Evolutionary conservation across 2,797 vertebrate species (phyloP), one percentile per base, ranked within the genome.

Genomic region (Sylvilagus floridanus): DNA sequence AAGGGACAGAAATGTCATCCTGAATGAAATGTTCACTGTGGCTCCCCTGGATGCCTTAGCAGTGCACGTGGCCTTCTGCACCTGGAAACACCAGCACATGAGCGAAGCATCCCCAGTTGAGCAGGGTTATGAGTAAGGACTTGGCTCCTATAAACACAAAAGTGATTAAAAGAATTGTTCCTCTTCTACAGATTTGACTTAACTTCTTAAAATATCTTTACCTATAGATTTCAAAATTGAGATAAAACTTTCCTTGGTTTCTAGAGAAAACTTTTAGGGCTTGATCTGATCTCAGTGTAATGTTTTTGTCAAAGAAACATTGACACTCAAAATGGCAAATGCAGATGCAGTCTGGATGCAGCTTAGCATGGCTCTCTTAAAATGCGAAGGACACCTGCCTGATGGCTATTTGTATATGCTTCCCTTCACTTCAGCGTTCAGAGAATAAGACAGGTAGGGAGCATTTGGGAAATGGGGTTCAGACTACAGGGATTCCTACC

Each of bases 221-320:
- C 16, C 28, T 52, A 0, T 62, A 50, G 47, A 37, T 91, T 78
- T 10, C 85, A 93, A 24, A 97, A 76, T 63, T 63, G 57, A 90
- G 22, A 73, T 28, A 88, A 93, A 84, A 79, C 52, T 13, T 81
- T 86, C 47, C 69, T 30, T 86, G 22, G 35, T 83, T 83, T 21
- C 32, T 50, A 88, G 50, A 78, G 26, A 88, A 24, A 83, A 54
- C 62, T 85, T 52, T 57, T 4, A 69, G 71, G 54, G 75, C 32
- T 63, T 83, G 79, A 73, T 81, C 17, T 54, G 54, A 57, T 88
- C 22, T 93, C 24, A 52, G 5, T 0, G 35, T 37, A 88, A 71
- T 68, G 32, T n/a, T 88, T 75, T 86, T 82, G 52, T 87, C 52
- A 87, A 89, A 93, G 72, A 14, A 52, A 90, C 81, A 86, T 21